Evolutionary conservation across 2,113 vertebrate genomes (phyloP).

Genomic region (Onychostoma macrolepis): DNA sequence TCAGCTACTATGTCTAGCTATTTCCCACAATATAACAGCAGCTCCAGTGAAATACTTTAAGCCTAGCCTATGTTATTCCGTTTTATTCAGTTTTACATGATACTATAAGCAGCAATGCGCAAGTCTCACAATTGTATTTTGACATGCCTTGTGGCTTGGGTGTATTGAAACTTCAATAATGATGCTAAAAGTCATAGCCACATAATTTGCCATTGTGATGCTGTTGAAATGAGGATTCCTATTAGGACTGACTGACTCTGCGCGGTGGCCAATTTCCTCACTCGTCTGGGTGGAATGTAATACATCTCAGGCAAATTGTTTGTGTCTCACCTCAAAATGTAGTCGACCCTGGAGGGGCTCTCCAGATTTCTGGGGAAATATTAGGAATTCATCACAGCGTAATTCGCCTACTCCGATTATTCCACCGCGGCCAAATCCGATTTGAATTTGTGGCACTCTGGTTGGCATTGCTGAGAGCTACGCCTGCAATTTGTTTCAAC

Average conservation of each 20-base stretch:
- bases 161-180: conserved; percentile 45
- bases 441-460: conserved; percentile 69
- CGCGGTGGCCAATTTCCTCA: conserved; percentile 66
- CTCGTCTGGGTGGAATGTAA: conserved; percentile 69
- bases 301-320: conserved; percentile 75
- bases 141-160: conserved; percentile 19
- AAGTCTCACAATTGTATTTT: not conserved
- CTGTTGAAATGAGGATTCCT: conserved; percentile 72
- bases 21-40: not conserved
- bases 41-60: not conserved
- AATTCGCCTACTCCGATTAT: conserved; percentile 71
- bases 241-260: conserved; percentile 60
- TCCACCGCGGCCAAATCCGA: conserved; percentile 65
- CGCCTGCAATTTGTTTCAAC: conserved; percentile 70
- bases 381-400: conserved; percentile 69
- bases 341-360: conserved; percentile 59
- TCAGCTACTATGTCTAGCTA: not conserved
- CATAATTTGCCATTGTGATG: conserved; percentile 68
- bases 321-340: conserved; percentile 65
- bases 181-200: conserved; percentile 58
- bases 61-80: not conserved
- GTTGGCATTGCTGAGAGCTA: conserved; percentile 59
- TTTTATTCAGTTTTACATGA: not conserved
- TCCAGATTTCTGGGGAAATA: conserved; percentile 69
- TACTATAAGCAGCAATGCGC: not conserved